These are phyloP conservation scores for Oreochromis grahami DNA, from an alignment of 2,797 vertebrate genomes.

Conservation along the genomic window DNA sequence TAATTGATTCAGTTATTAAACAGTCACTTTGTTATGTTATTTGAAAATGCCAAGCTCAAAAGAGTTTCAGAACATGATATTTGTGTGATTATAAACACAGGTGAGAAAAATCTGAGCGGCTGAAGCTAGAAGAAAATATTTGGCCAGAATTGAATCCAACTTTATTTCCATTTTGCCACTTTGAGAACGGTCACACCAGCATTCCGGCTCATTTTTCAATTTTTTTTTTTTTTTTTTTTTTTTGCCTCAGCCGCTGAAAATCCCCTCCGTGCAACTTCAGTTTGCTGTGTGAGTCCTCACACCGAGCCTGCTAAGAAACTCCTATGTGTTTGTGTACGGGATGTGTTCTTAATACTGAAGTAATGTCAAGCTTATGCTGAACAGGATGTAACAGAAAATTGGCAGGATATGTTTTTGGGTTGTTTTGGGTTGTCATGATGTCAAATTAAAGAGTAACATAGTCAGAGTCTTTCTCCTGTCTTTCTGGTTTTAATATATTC, in stretches of 20 bases:
- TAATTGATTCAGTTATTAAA: background rate
- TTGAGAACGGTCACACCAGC: background rate
- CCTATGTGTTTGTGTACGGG: background rate
- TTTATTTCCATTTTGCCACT: background rate
- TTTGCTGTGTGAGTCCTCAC: background rate
- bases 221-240: fast-evolving
- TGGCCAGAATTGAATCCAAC: background rate
- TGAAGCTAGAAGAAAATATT: background rate
- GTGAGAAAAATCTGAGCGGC: background rate
- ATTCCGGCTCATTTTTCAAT: background rate
- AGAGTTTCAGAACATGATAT: background rate
- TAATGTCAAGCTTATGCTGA: background rate
- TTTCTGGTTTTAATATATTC: background rate
- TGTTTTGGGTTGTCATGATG: background rate
- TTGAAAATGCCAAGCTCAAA: background rate
- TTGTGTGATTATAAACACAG: background rate
- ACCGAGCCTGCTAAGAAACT: background rate
- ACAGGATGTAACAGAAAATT: background rate
- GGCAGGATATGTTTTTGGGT: background rate
- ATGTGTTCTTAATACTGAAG: background rate
- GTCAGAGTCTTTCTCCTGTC: background rate
- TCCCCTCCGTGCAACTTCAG: background rate
- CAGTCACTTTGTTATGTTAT: background rate
- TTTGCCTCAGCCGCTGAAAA: background rate
- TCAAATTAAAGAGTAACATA: background rate